Evolutionary conservation across 2,888 invertebrate species (phyloP), one percentile per base, ranked within the genome.

Genomic region (Metopia argyrocephala): DNA sequence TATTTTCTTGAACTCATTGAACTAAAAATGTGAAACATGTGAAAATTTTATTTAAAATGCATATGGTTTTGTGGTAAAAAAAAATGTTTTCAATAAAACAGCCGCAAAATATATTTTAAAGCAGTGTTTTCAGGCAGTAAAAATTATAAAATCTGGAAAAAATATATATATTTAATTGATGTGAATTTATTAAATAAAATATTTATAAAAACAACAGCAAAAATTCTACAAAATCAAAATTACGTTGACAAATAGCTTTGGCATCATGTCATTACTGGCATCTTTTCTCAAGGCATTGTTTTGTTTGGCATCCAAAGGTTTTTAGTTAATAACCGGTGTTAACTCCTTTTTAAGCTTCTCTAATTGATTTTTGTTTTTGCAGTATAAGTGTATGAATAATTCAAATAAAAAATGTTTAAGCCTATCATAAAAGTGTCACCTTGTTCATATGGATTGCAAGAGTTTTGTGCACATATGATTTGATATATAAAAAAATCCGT

Each of bases 181-280:
- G n/a, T n/a, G n/a, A n/a, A n/a, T n/a, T n/a, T n/a, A n/a, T n/a
- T n/a, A n/a, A n/a, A n/a, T n/a, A n/a, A n/a, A n/a, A n/a, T 31
- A 31, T 31, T 31, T 31, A 12, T 38, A 38, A 38, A 38, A 38
- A 38, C 9, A 38, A 2, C 0, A 12, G 9, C 9, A 38, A 38
- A 38, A 38, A 12, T 38, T 15, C 9, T 38, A 15, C 3, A 38
- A 57, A 75, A 78, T 73, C 64, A 75, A 78, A 23, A 76, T 78
- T 80, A 80, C 69, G 78, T 73, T 80, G 82, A 80, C 78, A 83
- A 78, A 80, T 83, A 57, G 65, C 56, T 78, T 78, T 83, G 82
- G 69, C 80, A 83, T 73, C 73, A 76, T 70, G 74, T 76, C 76
- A 74, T 3, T 4, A 3, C 0, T 3, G 15, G 15, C 38, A 38